phyloP scores from a whole-genome alignment of 2,888 invertebrate genomes.

The Tinea trinotella region DNA sequence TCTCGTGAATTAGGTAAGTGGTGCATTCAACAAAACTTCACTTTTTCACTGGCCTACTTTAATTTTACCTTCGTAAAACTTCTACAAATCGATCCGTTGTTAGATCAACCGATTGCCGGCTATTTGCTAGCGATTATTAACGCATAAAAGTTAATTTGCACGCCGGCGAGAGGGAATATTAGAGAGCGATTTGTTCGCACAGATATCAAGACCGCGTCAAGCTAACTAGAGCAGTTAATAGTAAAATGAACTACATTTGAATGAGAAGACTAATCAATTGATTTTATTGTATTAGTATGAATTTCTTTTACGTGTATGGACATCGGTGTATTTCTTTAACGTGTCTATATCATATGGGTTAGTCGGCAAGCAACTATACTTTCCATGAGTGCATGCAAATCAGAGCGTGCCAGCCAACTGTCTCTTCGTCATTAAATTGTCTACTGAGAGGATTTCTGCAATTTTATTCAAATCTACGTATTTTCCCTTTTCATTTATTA shows the following conservation, averaged over 20 bases:
- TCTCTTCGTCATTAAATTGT: constrained; percentile 25
- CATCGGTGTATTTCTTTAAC: constrained; percentile 32
- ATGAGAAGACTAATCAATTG: background rate
- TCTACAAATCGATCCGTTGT: constrained; percentile 34
- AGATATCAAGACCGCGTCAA: constrained; percentile 59
- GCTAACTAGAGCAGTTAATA: constrained; percentile 62
- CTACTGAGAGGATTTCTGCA: background rate
- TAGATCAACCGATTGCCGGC: constrained; percentile 25
- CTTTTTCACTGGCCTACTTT: constrained; percentile 58
- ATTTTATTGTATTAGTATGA: background rate
- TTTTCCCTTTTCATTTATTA: background rate
- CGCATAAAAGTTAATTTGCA: constrained; percentile 53
- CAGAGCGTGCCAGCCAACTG: constrained; percentile 50
- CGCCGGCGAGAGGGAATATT: constrained; percentile 41
- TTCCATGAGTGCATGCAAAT: constrained; percentile 62
- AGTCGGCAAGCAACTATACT: constrained; percentile 51
- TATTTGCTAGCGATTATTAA: constrained; percentile 53
- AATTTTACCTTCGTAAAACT: constrained; percentile 30
- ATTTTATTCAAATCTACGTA: constrained; percentile 1
- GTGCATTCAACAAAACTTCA: constrained; percentile 66
- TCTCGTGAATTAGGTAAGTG: constrained; percentile 67
- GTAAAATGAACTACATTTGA: constrained; percentile 39
- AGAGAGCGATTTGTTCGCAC: constrained; percentile 49
- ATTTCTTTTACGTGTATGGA: constrained; percentile 22
- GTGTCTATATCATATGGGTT: constrained; percentile 41